Conservation (phyloP, 2,797 vertebrate genomes). For the Bryconaethiops microstoma region DNA sequence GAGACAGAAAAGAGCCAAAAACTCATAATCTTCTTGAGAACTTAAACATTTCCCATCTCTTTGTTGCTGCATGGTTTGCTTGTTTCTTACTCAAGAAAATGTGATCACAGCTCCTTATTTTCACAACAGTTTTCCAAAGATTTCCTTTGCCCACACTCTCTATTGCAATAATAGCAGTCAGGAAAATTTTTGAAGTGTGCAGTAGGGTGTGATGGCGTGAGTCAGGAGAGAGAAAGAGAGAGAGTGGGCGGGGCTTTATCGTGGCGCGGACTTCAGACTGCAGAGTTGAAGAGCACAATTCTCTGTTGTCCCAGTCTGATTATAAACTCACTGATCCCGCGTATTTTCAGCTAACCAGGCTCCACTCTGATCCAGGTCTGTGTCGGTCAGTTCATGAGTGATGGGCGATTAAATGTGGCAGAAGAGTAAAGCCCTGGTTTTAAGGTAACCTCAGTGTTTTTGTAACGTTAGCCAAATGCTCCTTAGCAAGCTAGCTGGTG, state of each 20-base stretch:
- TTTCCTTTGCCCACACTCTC: not conserved
- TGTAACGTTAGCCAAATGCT: not conserved
- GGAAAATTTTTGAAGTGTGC: no score
- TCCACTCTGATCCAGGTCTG: not conserved
- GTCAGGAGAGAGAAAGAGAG: no score
- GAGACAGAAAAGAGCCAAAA: not conserved
- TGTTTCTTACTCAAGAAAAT: not conserved
- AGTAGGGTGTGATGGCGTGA: no score
- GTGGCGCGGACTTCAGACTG: slow-evolving; percentile 40
- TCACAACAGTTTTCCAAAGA: not conserved
- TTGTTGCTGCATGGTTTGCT: not conserved
- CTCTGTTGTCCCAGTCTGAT: not conserved
- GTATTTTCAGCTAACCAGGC: accelerated
- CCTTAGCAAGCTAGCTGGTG: not conserved
- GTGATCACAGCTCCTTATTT: not conserved
- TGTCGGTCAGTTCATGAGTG: not conserved
- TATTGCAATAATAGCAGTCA: no score
- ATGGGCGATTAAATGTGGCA: slow-evolving; percentile 28
- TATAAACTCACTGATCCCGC: not conserved
- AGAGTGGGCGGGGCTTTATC: slow-evolving; percentile 10
- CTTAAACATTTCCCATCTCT: no score
- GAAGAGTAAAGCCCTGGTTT: not conserved
- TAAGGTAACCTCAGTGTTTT: slow-evolving; percentile 19
- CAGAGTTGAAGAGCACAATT: no score
- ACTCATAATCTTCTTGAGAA: no score